Conservation (phyloP, 2,113 vertebrate species). For the Crypturellus undulatus region DNA sequence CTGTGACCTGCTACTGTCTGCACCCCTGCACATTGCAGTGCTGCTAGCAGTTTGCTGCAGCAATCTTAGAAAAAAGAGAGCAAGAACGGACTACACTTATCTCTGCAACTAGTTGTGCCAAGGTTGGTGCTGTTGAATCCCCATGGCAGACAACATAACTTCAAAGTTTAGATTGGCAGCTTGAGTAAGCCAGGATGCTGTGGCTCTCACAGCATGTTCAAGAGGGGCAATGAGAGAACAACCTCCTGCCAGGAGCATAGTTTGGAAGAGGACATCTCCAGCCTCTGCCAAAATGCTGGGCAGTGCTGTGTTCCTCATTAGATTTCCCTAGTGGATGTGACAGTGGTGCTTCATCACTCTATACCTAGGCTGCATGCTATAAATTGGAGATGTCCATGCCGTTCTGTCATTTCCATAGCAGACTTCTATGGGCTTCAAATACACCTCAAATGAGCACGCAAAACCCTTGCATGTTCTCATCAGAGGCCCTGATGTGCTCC, state of each 20-base stretch:
- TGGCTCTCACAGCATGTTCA: not conserved
- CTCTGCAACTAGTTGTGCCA: not conserved
- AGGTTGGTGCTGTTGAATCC: not conserved
- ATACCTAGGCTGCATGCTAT: not conserved
- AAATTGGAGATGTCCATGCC: not conserved
- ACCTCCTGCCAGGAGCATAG: not conserved
- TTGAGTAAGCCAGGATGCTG: not conserved
- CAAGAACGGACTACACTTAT: not conserved
- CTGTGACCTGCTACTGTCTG: not conserved
- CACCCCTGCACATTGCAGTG: not conserved
- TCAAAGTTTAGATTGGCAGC: not conserved
- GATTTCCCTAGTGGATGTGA: not conserved
- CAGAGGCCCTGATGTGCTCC: not conserved
- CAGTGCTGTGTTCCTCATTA: not conserved
- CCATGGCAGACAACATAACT: not conserved
- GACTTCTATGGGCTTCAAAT: not conserved
- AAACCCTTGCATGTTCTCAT: not conserved
- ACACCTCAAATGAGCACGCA: not conserved
- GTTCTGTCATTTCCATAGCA: not conserved
- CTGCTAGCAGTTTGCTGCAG: not conserved
- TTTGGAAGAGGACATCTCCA: not conserved
- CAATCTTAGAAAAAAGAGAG: not conserved
- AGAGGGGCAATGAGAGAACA: not conserved
- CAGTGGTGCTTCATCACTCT: not conserved
- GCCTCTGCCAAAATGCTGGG: not conserved